Evolutionary conservation across 2,888 invertebrate genomes (phyloP), one percentile per base, ranked within the genome.

Genomic region (Theodoxus fluviatilis): DNA sequence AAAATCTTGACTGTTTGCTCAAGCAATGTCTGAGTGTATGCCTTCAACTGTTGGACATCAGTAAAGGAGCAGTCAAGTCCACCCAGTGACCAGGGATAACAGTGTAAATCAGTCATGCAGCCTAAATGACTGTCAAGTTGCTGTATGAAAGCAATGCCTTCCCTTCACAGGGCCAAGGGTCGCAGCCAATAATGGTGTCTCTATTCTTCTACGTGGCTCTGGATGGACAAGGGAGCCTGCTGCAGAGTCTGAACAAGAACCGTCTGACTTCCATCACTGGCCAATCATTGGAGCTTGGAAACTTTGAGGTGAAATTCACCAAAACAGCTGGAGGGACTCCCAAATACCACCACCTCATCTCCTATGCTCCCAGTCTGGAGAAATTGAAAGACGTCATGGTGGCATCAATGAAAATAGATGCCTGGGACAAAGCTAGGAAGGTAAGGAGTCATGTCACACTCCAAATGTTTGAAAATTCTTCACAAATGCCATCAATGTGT

Each of bases 251-350:
- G 25, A 76, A 78, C 6, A 82, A 81, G 66, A 80, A 80, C 35
- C 73, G 78, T 33, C 74, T 90, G 12, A 90, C 90, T 0, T 91
- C 91, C 0, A 87, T 93, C n/a, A 86, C 90, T 72, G 97, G 97
- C 0, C 90, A 92, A 82, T 93, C 95, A 0, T 90, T 92, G 3
- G 91, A 92, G 3, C 88, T 96, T 7, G 94, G 94, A 35, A 91
- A 93, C 78, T 98, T 96, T 82, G 90, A 90, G 49, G 86, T 93
- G 57, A 89, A 89, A 78, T 88, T 91, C 74, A 87, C 86, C 25
- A 89, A 89, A 68, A 74, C 77, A 12, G 71, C 74, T 64, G 71
- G 71, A 31, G 71, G 70, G 25, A 71, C 67, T 59, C 76, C 72
- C 43, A 81, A 75, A 71, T 78, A 78, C 38, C 76, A 83, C 74